These are phyloP conservation scores for Scelioninae gen. 1 DNA, from an alignment of 2,888 invertebrate genomes.

Conservation along the genomic window DNA sequence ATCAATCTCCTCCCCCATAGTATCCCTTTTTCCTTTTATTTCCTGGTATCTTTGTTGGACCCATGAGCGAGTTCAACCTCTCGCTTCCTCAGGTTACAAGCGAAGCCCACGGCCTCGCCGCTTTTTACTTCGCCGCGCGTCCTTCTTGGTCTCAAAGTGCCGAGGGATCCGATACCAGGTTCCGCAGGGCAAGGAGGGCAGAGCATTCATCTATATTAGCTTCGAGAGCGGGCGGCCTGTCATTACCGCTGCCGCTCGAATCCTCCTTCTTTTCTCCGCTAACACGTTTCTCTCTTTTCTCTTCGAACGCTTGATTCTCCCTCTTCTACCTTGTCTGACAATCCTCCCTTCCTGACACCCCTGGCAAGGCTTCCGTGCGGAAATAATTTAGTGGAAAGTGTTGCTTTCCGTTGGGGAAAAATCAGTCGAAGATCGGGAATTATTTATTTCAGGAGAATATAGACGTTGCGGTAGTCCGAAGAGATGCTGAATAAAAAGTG, in stretches of 20 bases:
- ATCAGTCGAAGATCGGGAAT: not conserved
- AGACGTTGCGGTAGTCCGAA: not conserved
- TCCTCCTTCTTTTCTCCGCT: constrained; percentile 71
- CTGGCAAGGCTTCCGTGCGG: constrained; percentile 46
- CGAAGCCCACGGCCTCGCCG: constrained; percentile 45
- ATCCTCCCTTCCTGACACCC: constrained; percentile 24
- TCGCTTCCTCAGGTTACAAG: constrained; percentile 25
- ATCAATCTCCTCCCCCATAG: constrained; percentile 66
- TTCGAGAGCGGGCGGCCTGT: constrained; percentile 84
- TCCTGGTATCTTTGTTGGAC: constrained; percentile 6
- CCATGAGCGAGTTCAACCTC: constrained; percentile 1
- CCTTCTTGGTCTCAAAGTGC: constrained; percentile 66
- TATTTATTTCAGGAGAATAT: not conserved
- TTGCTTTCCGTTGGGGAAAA: constrained; percentile 16
- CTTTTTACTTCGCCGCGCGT: constrained; percentile 66
- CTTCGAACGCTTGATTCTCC: constrained; percentile 47
- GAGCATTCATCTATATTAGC: constrained; percentile 85
- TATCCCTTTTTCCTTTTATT: constrained; percentile 56
- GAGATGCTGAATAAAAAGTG: constrained; percentile 4
- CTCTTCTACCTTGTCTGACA: constrained; percentile 36
- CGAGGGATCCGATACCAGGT: constrained; percentile 72
- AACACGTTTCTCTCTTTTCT: constrained; percentile 60
- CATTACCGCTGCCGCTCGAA: constrained; percentile 83
- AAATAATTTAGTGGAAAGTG: constrained; percentile 36
- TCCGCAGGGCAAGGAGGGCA: constrained; percentile 83